Evolutionary conservation across 2,113 vertebrate genomes (phyloP), one percentile per base, ranked within the genome.

Genomic region (Neotoma lepida): DNA sequence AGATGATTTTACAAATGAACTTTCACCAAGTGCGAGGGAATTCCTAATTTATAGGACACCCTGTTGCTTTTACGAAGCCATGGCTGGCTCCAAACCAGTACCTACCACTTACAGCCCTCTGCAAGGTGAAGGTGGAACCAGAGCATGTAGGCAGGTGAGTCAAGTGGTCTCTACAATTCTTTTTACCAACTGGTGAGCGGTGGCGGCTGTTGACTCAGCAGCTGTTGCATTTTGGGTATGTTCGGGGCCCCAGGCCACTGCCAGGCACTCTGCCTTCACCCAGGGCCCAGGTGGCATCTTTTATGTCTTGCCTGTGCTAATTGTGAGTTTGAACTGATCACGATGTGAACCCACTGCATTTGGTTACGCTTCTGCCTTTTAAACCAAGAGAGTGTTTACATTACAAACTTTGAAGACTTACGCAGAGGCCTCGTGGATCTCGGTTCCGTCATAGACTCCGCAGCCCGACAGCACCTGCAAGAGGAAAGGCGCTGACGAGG

Each of bases 361-460:
- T n/a, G 85, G 49, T 35, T 15, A 44, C 39, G 17, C 9, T 44
- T 56, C 18, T 44, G n/a, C 86, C 68, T 33, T 74, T 41, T 74
- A 61, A 41, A 61, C 71, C 70, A 58, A 30, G n/a, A 22, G 86
- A 6, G n/a, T 14, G 78, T 58, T 81, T 39, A n/a, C 33, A n/a
- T 46, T 51, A 44, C 10, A 22, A 24, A 13, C 54, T 4, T 6
- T 80, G 85, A 41, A 54, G 86, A 98, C 99, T 99, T 97, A 99
- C 99, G 99, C 98, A 0, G 99, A 99, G 2, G 99, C 99, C 97
- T 99, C 99, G 0, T 99, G 99, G 90, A 99, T 98, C 98, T 99
- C 99, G 9, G 99, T 98, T 33, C 99, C 99, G 97, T 99, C 99
- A 0, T 98, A 99, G 68, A 99, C 99, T 28, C 99, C 99, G 66